phyloP scores from a whole-genome alignment of 92 coral and sea anemone species.

The Zoanthus sociatus region DNA sequence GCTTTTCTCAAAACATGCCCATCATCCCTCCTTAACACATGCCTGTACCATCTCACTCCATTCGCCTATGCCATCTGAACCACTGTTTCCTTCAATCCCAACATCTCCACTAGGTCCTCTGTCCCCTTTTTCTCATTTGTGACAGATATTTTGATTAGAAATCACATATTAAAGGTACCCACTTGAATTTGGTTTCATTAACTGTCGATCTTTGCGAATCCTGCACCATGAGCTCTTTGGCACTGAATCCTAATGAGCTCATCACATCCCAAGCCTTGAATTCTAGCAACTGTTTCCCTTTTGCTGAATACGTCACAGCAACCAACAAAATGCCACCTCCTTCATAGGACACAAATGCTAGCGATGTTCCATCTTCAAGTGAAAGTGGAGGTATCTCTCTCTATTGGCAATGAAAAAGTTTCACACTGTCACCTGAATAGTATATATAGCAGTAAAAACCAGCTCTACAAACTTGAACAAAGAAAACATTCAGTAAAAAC shows the following conservation, averaged over 20 bases:
- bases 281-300: constrained; percentile 82
- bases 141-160: too few relatives aligned
- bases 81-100: too few relatives aligned
- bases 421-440: background rate
- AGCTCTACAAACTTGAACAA: too few relatives aligned
- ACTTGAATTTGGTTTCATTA: constrained; percentile 94
- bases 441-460: too few relatives aligned
- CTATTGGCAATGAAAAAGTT: constrained; percentile 41
- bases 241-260: constrained; percentile 82
- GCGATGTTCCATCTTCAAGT: constrained; percentile 80
- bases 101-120: too few relatives aligned
- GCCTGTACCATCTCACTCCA: too few relatives aligned
- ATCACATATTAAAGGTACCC: background rate
- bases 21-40: too few relatives aligned
- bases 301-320: constrained; percentile 71
- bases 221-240: constrained; percentile 81
- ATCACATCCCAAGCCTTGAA: constrained; percentile 89
- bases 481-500: too few relatives aligned
- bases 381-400: constrained; percentile 86
- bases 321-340: constrained; percentile 78
- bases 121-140: too few relatives aligned
- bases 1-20: too few relatives aligned
- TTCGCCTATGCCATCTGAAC: too few relatives aligned
- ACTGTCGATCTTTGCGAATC: constrained; percentile 70
- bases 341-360: constrained; percentile 73